Base-by-base conservation (phyloP, 2,888 invertebrate species). In the Pterostichus niger region DNA sequence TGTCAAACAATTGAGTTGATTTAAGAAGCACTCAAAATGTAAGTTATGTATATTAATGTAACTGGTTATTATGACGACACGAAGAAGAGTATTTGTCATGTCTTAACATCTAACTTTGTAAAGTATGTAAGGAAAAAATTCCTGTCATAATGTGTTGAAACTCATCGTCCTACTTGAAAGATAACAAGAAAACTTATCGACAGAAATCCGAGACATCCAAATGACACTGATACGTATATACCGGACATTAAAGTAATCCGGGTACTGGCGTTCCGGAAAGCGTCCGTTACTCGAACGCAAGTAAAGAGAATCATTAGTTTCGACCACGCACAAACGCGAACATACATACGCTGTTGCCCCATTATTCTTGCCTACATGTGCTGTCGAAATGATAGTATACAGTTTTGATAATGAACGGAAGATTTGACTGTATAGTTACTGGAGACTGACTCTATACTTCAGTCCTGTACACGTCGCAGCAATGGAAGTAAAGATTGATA, bases 301-400 rank as follows among this genome's bases (percentile, higher is more conserved):
- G 64, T 54, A 68, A 80, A 81, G 56, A 81, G 81, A 81, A 49
- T 81, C 81, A 81, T 81, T 81, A 81, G 73, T 54, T 49, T 81
- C 44, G 52, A 35, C 24, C 81, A 73, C 54, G 71, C 54, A 68
- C 71, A 44, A 13, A 68, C 68, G 61, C 78, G 33, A 11, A 77
- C 52, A 56, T 11, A 54, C 77, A 59, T 17, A 56, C 77, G 40
- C 33, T n/a, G 31, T 40, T 78, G 59, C 31, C 75, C 54, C 75
- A 52, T 52, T 75, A 49, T 75, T 49, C 75, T 75, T 71, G 54
- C 75, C 75, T 52, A 75, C 75, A 75, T 52, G 52, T 75, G 56
- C 61, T 78, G 61, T 78, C 61, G 61, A 78, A 78, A 78, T 61
- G 56, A 61, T 40, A 40, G 52, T 40, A 59, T 1, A 17, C 24